A percentile compares a stretch with the other conserved stretches of the same genome.
These are phyloP conservation scores for Bubo scandiacus DNA, from an alignment of 2,113 vertebrate species.

Conservation along the genomic window DNA sequence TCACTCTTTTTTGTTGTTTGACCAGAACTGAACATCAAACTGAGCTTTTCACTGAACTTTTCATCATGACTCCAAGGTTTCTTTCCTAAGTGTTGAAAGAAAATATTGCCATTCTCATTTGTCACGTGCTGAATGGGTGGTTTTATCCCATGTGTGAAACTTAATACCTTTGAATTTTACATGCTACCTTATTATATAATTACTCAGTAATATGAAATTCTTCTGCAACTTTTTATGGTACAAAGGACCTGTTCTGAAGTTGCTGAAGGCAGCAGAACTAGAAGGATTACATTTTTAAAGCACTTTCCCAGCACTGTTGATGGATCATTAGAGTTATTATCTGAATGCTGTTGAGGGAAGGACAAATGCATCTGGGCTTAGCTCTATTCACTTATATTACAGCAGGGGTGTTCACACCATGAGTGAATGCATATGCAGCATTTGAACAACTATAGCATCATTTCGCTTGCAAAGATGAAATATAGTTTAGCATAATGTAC, in stretches of 20 bases:
- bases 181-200: not conserved
- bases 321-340: not conserved
- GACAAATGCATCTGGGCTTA: not conserved
- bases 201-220: not conserved
- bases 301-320: not conserved
- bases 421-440: not conserved
- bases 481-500: not conserved
- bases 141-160: not conserved
- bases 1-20: not conserved
- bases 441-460: not conserved
- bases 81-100: not conserved
- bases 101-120: not conserved
- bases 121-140: not conserved
- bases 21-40: not conserved
- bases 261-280: not conserved
- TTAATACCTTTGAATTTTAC: not conserved
- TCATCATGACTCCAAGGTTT: not conserved
- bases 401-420: not conserved
- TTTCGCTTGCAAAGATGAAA: not conserved
- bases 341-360: not conserved
- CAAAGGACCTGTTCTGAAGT: not conserved
- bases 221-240: not conserved
- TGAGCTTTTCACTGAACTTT: not conserved
- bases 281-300: not conserved
- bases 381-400: not conserved